Evolutionary conservation across 2,888 invertebrate genomes (phyloP).

Genomic region (Rambutsinella grinnellia): DNA sequence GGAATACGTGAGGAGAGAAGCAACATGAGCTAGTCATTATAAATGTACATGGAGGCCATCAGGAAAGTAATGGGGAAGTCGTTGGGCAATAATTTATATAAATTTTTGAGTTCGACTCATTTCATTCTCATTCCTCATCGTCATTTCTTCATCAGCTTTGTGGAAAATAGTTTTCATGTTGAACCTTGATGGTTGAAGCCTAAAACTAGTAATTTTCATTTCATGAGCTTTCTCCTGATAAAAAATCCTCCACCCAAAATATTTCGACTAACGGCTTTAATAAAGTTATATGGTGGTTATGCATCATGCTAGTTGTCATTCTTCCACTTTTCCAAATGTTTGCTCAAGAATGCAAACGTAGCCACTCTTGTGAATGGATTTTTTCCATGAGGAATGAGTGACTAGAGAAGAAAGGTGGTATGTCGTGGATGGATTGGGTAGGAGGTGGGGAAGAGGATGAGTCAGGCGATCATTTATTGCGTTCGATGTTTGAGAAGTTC

Average conservation of each 20-base stretch:
- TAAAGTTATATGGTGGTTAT: no score
- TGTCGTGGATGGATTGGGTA: no score
- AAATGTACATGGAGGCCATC: no score
- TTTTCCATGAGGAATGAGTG: background rate
- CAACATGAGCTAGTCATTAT: no score
- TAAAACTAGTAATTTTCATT: conserved; percentile 8
- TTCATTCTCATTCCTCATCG: conserved; percentile 7
- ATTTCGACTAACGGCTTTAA: no score
- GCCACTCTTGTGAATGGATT: no score
- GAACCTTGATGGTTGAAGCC: background rate
- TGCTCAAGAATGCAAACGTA: no score
- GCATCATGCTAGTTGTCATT: background rate
- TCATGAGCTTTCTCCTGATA: no score
- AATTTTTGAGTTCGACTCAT: conserved; percentile 23
- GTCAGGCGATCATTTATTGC: conserved; percentile 14
- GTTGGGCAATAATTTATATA: conserved; percentile 23
- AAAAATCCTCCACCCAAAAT: no score
- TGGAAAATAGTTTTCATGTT: background rate
- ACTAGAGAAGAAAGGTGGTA: background rate
- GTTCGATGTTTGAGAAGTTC: no score
- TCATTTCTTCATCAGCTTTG: conserved; percentile 15
- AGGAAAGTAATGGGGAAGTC: no score
- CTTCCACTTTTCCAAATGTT: background rate
- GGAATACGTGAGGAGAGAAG: no score
- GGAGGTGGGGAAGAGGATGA: conserved; percentile 11